Evolutionary conservation across 2,113 vertebrate genomes (phyloP).

Genomic region (Henicopernis longicauda): DNA sequence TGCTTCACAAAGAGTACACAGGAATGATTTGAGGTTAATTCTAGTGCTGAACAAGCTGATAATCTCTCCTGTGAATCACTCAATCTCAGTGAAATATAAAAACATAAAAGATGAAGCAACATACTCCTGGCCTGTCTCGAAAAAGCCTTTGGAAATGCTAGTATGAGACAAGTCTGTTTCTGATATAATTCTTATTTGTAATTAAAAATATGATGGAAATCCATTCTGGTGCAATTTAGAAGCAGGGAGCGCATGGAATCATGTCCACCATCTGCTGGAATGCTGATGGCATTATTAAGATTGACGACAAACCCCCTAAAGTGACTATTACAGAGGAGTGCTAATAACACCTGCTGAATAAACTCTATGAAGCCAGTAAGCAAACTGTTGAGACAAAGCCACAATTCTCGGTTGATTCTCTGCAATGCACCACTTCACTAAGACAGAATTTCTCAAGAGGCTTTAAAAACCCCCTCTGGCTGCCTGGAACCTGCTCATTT

Average conservation of each 20-base stretch:
- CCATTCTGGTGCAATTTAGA: conserved; percentile 4
- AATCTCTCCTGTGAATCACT: not conserved
- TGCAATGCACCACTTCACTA: conserved; percentile 26
- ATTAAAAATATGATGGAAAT: conserved; percentile 44
- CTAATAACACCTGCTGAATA: conserved; percentile 25
- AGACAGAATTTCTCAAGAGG: conserved; percentile 12
- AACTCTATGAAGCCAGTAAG: not conserved
- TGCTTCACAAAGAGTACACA: not conserved
- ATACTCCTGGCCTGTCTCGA: not conserved
- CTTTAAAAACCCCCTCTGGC: not conserved
- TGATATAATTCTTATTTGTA: conserved; percentile 15
- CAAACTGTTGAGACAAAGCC: not conserved
- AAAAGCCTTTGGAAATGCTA: not conserved
- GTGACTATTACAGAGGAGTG: conserved; percentile 3
- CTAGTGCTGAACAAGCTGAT: not conserved
- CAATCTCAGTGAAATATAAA: not conserved
- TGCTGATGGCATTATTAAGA: conserved; percentile 25
- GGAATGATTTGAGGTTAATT: not conserved
- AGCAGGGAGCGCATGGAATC: conserved; percentile 4
- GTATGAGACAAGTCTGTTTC: not conserved
- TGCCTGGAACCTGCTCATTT: not conserved
- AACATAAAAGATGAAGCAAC: not conserved
- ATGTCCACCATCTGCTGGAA: conserved; percentile 27
- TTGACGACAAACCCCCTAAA: conserved; percentile 21
- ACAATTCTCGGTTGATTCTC: not conserved